Evolutionary conservation across 2,888 invertebrate species (phyloP).

Genomic region (Synanthedon myopaeformis): DNA sequence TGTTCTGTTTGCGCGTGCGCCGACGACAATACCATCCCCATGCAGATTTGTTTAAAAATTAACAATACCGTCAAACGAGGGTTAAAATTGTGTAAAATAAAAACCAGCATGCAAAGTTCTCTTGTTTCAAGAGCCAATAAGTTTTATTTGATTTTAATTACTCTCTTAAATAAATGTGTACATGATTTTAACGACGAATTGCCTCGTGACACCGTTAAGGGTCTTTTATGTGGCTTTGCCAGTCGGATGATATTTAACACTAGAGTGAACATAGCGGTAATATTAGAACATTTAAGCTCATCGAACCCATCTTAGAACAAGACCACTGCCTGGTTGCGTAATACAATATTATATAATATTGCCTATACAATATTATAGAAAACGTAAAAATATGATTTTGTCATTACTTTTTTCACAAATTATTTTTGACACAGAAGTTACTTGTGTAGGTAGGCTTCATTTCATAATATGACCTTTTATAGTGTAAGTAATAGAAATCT

Average conservation of each 20-base stretch:
- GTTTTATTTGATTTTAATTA: not conserved
- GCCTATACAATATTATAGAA: no score
- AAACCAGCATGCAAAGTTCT: not conserved
- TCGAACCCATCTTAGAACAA: not conserved
- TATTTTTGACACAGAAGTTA: no score
- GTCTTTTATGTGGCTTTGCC: not conserved
- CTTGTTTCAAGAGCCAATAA: not conserved
- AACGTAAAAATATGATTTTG: no score
- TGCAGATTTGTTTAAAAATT: constrained; percentile 3
- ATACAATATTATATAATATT: no score
- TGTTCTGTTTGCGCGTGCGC: constrained; percentile 31
- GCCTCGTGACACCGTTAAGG: not conserved
- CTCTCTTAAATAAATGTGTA: not conserved
- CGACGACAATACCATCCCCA: constrained; percentile 21
- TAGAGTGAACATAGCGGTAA: not conserved
- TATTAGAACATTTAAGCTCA: not conserved
- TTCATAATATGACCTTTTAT: no score
- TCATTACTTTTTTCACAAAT: no score
- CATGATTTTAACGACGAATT: no score
- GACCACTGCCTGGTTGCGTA: not conserved
- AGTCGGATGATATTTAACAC: not conserved
- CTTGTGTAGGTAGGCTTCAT: no score
- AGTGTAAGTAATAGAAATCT: no score
- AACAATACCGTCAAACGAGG: constrained; percentile 1
- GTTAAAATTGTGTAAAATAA: not conserved